phyloP scores from a whole-genome alignment of 2,797 vertebrate genomes.

The Hephaestus fuliginosus region DNA sequence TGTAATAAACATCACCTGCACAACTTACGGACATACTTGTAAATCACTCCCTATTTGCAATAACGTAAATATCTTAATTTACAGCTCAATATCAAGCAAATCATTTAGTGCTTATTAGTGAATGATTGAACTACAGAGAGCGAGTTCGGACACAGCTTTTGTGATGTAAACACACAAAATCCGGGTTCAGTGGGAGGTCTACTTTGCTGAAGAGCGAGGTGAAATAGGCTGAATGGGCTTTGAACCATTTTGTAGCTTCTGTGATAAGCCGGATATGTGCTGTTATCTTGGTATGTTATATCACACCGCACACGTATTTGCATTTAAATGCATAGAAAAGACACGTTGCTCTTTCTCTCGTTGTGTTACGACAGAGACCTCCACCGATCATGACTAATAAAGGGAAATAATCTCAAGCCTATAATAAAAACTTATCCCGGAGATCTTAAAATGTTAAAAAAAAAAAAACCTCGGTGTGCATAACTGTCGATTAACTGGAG shows the following conservation, averaged over 20 bases:
- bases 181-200: not conserved
- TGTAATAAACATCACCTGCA: too few relatives aligned
- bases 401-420: constrained; percentile 7
- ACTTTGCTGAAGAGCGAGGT: not conserved
- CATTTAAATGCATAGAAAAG: not conserved
- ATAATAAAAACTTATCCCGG: not conserved
- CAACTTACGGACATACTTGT: too few relatives aligned
- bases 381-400: not conserved
- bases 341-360: not conserved
- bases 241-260: not conserved
- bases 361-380: not conserved
- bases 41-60: too few relatives aligned
- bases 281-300: not conserved
- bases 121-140: not conserved
- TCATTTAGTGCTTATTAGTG: not conserved
- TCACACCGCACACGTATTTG: not conserved
- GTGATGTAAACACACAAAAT: not conserved
- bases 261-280: not conserved
- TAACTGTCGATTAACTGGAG: not conserved
- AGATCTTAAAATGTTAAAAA: not conserved
- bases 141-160: not conserved
- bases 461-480: too few relatives aligned
- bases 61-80: too few relatives aligned
- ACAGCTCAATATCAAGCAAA: too few relatives aligned
- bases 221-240: not conserved